phyloP scores from a whole-genome alignment of 30 jellyfish, hydroid and myxozoan genomes.

The Sanderia malayensis region DNA sequence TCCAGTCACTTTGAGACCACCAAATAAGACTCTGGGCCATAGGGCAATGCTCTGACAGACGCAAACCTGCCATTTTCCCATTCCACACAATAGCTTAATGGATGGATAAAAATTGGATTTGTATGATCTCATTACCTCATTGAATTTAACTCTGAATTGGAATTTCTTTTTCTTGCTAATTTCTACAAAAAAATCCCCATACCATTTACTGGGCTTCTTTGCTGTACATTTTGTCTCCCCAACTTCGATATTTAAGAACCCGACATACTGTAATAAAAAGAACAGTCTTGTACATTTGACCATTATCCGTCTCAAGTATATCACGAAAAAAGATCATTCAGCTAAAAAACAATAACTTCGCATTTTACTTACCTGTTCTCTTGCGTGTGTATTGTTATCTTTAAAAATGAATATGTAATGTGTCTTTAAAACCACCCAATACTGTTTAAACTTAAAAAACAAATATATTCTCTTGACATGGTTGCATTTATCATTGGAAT shows the following conservation, averaged over 20 bases:
- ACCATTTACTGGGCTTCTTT: constrained; percentile 25
- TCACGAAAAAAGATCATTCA: too few relatives aligned
- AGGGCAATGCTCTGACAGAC: too few relatives aligned
- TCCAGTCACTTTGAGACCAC: too few relatives aligned
- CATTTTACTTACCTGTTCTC: constrained; percentile 46
- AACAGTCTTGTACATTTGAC: too few relatives aligned
- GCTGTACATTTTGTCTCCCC: constrained; percentile 31
- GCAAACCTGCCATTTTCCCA: too few relatives aligned
- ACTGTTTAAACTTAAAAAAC: constrained; percentile 36
- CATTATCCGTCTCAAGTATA: too few relatives aligned
- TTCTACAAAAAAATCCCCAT: constrained; percentile 28
- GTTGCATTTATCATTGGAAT: too few relatives aligned
- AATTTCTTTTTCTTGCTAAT: constrained; percentile 42
- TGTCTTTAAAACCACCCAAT: constrained; percentile 64
- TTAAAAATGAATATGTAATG: constrained; percentile 53
- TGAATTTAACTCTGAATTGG: constrained; percentile 29
- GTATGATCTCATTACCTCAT: too few relatives aligned
- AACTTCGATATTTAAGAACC: constrained; percentile 45
- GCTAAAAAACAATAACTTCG: too few relatives aligned
- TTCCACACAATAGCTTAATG: too few relatives aligned
- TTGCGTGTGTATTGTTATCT: constrained; percentile 56
- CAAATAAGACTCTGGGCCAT: too few relatives aligned
- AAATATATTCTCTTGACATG: not conserved
- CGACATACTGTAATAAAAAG: constrained; percentile 54
- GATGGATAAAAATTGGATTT: too few relatives aligned